Conservation (phyloP, 1,140 invertebrate species). For the Onthophagus taurus region DNA sequence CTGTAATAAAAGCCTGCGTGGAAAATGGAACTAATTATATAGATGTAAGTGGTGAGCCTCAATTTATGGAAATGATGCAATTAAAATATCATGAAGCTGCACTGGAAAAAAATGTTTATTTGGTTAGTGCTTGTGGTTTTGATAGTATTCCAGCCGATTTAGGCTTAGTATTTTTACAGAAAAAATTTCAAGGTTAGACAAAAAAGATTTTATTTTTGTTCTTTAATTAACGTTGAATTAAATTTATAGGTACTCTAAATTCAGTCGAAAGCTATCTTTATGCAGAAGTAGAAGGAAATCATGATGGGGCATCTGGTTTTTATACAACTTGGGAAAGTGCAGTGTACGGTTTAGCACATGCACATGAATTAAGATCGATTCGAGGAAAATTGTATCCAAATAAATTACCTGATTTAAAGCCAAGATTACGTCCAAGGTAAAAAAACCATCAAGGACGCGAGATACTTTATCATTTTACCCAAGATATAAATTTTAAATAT, state of each 20-base stretch:
- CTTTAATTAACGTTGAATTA: neutral
- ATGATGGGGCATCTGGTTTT: slow-evolving; percentile 43
- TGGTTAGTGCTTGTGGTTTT: slow-evolving; percentile 86
- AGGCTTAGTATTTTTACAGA: slow-evolving; percentile 63
- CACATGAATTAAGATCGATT: slow-evolving; percentile 50
- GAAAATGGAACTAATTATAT: slow-evolving; percentile 73
- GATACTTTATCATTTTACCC: too few species aligned
- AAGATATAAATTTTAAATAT: too few species aligned
- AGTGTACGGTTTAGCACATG: slow-evolving; percentile 59
- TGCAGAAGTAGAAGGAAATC: slow-evolving; percentile 30
- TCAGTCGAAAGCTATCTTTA: slow-evolving; percentile 65
- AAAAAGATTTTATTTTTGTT: neutral
- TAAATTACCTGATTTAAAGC: slow-evolving; percentile 51
- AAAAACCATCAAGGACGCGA: too few species aligned
- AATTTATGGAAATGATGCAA: slow-evolving; percentile 80
- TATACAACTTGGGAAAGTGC: slow-evolving; percentile 77
- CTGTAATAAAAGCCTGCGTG: slow-evolving; percentile 81
- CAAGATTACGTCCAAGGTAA: slow-evolving; percentile 47
- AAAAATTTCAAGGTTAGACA: slow-evolving; percentile 59
- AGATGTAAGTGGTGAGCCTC: slow-evolving; percentile 87
- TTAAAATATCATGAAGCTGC: slow-evolving; percentile 70
- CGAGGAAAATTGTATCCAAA: slow-evolving; percentile 56
- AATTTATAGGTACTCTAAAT: slow-evolving; percentile 53
- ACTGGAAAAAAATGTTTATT: slow-evolving; percentile 64
- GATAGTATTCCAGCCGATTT: slow-evolving; percentile 83